Base-by-base conservation (phyloP, 2,888 invertebrate genomes). In the Torymus tubicola region DNA sequence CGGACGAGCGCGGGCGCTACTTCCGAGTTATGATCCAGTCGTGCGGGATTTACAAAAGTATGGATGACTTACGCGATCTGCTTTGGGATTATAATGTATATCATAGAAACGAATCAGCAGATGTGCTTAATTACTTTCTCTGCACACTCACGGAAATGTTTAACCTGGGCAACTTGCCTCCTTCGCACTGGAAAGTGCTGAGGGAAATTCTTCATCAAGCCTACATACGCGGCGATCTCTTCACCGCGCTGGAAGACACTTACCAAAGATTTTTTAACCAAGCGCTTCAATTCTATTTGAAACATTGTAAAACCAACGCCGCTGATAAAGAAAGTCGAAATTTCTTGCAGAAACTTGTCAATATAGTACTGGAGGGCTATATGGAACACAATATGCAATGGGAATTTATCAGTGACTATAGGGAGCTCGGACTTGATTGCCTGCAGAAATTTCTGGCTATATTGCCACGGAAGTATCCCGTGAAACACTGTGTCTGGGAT, bases 11-110 rank as follows among this genome's bases (percentile, higher is more conserved):
- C 8, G 8, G 5, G 0, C 42, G 8, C 1, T 42, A 8, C 42
- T 8, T 42, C 10, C 0, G 0, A 1, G 8, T 8, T 16, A 85
- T 91, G 85, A 83, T 91, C 2, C 85, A 82, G 52, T 85, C 84
- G n/a, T 91, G 90, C 63, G 85, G 83, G 24, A 80, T 90, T 12
- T 90, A 91, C 65, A 70, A 88, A 11, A 88, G 90, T 70, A 61
- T 86, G 0, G 70, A 84, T 0, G 84, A 86, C 13, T 81, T 91
- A 1, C 70, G 87, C 0, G 77, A 86, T 0, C 84, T 87, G 0
- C 61, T 91, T 13, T 75, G 81, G 13, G 90, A 88, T 68, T 77
- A 88, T 11, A 81, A 80, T 2, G 80, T 82, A 3, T 86, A 87
- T 12, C 89, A 90, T 77, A 88, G 84, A 58, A 91, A 91, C 69